phyloP scores from a whole-genome alignment of 1,140 invertebrate genomes.

The Drosophila pruinosa region DNA sequence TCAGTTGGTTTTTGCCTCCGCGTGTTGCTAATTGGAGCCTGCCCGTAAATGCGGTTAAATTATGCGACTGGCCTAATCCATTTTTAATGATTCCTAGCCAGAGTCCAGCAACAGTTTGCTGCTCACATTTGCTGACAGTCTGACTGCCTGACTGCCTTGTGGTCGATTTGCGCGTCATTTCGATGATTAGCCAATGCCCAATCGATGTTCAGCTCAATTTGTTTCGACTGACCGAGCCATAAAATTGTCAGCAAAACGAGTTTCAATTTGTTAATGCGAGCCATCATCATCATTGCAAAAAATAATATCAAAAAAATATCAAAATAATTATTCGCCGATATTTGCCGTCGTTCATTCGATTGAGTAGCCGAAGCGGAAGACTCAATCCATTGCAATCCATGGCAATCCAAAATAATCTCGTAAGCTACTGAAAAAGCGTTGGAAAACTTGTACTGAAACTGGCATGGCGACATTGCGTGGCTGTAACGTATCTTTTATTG shows the following conservation, averaged over 20 bases:
- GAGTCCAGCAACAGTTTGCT: too few species aligned
- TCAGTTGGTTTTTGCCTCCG: conserved; percentile 17
- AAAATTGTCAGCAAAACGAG: conserved; percentile 37
- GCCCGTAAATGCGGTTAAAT: conserved; percentile 51
- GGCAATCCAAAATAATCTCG: background rate
- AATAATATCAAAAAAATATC: conserved; percentile 1
- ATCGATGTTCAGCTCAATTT: conserved; percentile 19
- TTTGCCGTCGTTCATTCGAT: background rate
- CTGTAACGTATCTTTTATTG: conserved; percentile 2
- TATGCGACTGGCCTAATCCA: conserved; percentile 72
- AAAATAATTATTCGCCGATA: conserved; percentile 16
- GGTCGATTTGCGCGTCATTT: conserved; percentile 36
- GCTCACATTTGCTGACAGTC: too few species aligned
- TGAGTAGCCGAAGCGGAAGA: conserved; percentile 7
- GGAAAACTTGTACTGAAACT: background rate
- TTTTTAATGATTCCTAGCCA: conserved; percentile 66
- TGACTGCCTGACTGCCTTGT: background rate
- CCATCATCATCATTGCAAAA: conserved; percentile 1
- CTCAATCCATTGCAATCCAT: background rate
- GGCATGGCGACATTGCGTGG: background rate
- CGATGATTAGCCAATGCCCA: conserved; percentile 36
- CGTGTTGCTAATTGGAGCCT: conserved; percentile 36
- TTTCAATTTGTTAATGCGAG: conserved; percentile 27
- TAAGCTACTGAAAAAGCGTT: conserved; percentile 22
- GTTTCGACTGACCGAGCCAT: background rate